Percentiles rank a stretch among this genome's conserved stretches.
Conservation (phyloP, 2,113 vertebrate species). For the Gorsachius goisagi region DNA sequence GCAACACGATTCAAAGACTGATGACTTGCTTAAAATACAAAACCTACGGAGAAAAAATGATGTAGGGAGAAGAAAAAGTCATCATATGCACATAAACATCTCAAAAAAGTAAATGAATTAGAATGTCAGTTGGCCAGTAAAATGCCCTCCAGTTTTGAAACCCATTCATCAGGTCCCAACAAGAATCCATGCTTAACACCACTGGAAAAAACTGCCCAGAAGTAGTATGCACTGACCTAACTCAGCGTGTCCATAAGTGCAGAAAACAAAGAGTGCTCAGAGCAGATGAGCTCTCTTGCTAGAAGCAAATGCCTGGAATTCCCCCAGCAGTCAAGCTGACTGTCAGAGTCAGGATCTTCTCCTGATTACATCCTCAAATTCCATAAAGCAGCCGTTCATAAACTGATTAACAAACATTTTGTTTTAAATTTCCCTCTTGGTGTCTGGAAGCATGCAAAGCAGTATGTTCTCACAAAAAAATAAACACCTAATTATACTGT, state of each 20-base stretch:
- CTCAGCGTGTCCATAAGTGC: not conserved
- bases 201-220: not conserved
- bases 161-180: not conserved
- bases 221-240: not conserved
- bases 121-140: not conserved
- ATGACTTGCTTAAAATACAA: not conserved
- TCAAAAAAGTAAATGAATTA: not conserved
- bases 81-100: not conserved
- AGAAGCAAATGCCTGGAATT: conserved; percentile 18
- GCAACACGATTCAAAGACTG: not conserved
- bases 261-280: not conserved
- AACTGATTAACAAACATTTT: not conserved
- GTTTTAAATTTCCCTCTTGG: not conserved
- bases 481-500: not conserved
- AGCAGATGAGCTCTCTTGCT: not conserved
- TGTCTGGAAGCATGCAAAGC: not conserved
- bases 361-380: not conserved
- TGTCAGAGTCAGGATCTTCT: not conserved
- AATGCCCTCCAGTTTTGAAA: not conserved
- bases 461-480: not conserved
- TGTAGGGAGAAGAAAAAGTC: not conserved
- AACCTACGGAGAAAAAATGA: not conserved
- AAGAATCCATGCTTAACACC: not conserved
- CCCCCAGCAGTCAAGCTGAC: not conserved
- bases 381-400: not conserved